These are phyloP conservation scores for Eupithecia pulchellata DNA, from an alignment of 2,888 invertebrate species.

Conservation along the genomic window DNA sequence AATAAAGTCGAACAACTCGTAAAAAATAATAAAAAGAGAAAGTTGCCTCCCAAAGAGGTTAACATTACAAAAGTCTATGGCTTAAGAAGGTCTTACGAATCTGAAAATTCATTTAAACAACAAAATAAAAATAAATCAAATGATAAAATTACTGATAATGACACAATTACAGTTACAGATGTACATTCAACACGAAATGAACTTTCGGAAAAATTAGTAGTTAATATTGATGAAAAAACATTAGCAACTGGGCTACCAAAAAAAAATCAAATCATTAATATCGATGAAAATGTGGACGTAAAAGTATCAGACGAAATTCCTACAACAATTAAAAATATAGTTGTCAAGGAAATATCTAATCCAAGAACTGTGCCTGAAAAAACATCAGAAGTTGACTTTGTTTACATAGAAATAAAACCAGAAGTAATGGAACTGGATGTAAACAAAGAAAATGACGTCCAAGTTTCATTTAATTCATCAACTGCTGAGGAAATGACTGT, in stretches of 20 bases:
- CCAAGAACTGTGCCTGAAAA: neutral
- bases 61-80: constrained; percentile 55
- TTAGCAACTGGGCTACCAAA: constrained; percentile 3
- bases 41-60: constrained; percentile 42
- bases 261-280: neutral
- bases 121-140: constrained; percentile 8
- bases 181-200: neutral
- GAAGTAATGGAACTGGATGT: constrained; percentile 27
- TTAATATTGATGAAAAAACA: neutral
- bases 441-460: neutral
- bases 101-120: constrained; percentile 47
- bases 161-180: constrained; percentile 2
- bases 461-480: neutral
- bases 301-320: constrained; percentile 16
- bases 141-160: constrained; percentile 16
- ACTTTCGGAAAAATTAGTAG: neutral
- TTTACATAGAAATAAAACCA: constrained; percentile 19
- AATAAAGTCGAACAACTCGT: constrained; percentile 36
- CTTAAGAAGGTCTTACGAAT: constrained; percentile 62
- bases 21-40: constrained; percentile 54
- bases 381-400: neutral
- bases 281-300: constrained; percentile 11
- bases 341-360: neutral
- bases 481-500: neutral
- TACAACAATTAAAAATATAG: neutral